Percentiles rank a stretch among this genome's conserved stretches.
Evolutionary conservation across 2,113 vertebrate species (phyloP).

Genomic region (Gnathochromis pfefferi): DNA sequence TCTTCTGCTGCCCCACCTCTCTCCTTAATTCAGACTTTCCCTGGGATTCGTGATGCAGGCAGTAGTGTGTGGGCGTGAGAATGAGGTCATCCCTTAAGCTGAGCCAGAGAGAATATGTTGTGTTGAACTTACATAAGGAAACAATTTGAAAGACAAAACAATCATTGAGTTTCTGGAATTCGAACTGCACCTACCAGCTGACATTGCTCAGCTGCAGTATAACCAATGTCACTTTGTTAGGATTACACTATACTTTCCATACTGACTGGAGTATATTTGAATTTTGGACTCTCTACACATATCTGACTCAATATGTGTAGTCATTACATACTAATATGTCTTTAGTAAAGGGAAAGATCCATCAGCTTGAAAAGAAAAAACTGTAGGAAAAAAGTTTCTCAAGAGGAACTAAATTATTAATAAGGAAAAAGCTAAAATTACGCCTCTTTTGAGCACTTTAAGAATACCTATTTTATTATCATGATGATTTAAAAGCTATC

Average conservation of each 20-base stretch:
- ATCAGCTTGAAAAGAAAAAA: background rate
- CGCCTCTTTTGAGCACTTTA: background rate
- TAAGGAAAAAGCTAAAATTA: background rate
- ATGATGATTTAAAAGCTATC: background rate
- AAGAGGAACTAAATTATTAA: background rate
- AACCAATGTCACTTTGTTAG: background rate
- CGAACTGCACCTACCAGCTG: background rate
- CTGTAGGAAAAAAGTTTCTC: background rate
- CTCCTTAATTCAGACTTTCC: background rate
- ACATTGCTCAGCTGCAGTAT: background rate
- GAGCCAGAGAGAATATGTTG: conserved; percentile 16
- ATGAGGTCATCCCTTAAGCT: conserved; percentile 27
- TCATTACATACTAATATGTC: background rate
- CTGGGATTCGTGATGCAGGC: background rate
- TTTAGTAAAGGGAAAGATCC: background rate
- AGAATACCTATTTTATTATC: background rate
- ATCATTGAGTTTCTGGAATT: background rate
- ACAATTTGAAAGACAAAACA: conserved; percentile 19
- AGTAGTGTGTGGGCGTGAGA: conserved; percentile 19
- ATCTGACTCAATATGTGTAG: background rate
- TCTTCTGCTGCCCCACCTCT: background rate
- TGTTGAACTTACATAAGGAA: conserved; percentile 2
- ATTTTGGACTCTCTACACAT: background rate
- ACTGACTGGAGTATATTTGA: background rate
- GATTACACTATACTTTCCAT: background rate